Percentiles rank a stretch among this genome's conserved stretches.
Evolutionary conservation across 2,113 vertebrate species (phyloP).

Genomic region (Isurus oxyrinchus): DNA sequence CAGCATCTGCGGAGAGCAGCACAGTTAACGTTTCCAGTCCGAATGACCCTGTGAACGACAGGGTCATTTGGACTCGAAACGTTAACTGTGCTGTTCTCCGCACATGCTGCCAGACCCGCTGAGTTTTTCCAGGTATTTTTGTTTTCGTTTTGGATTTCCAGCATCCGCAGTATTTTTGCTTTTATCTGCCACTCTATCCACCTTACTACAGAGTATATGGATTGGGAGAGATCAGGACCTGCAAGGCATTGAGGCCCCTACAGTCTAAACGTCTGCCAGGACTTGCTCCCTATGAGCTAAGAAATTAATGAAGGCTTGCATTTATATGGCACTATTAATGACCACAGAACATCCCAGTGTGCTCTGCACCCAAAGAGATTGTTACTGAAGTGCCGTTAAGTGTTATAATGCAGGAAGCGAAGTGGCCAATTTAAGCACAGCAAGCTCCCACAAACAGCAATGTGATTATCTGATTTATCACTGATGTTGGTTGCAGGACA

Average conservation of each 20-base stretch:
- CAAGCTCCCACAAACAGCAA: too few relatives aligned
- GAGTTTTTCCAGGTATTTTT: too few relatives aligned
- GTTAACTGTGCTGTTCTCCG: too few relatives aligned
- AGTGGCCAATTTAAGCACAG: not conserved
- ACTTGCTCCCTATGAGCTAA: not conserved
- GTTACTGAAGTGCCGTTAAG: not conserved
- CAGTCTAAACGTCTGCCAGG: too few relatives aligned
- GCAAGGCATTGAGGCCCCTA: too few relatives aligned
- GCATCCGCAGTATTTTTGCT: too few relatives aligned
- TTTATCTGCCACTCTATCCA: not conserved
- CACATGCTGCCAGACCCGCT: too few relatives aligned
- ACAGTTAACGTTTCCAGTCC: too few relatives aligned
- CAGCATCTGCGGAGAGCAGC: too few relatives aligned
- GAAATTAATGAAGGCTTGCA: not conserved
- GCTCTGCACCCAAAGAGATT: not conserved
- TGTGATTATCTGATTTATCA: not conserved
- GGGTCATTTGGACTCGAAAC: too few relatives aligned
- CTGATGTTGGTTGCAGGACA: not conserved
- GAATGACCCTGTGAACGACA: too few relatives aligned
- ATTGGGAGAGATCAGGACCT: not conserved
- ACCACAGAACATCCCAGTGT: not conserved
- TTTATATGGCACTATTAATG: not conserved
- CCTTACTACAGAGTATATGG: not conserved
- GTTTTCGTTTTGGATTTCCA: too few relatives aligned
- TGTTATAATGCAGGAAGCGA: not conserved